Evolutionary conservation across 2,113 vertebrate species (phyloP).

Genomic region (Erythrocercus mccallii): DNA sequence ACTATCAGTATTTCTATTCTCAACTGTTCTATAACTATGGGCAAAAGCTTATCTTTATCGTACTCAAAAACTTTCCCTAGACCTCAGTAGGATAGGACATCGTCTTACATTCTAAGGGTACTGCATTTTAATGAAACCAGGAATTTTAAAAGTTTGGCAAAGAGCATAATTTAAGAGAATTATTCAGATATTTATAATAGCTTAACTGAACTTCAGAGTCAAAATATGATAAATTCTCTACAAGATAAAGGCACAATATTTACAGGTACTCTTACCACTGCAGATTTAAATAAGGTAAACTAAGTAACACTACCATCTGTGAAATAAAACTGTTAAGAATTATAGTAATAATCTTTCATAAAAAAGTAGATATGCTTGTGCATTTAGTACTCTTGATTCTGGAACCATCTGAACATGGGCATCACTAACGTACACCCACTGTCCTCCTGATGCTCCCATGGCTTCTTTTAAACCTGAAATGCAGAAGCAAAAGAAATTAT

Average conservation of each 20-base stretch:
- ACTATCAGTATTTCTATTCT: neutral
- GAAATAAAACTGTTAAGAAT: neutral
- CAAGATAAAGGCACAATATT: constrained; percentile 68
- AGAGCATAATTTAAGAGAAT: constrained; percentile 27
- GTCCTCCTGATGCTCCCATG: constrained; percentile 74
- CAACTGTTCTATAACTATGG: neutral
- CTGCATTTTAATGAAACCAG: neutral
- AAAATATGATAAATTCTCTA: constrained; percentile 42
- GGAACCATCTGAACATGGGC: constrained; percentile 89
- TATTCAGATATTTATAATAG: constrained; percentile 15
- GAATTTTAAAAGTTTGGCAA: constrained; percentile 3
- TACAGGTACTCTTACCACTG: constrained; percentile 47
- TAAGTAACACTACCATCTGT: constrained; percentile 18
- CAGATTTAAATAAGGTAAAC: constrained; percentile 55
- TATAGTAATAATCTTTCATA: constrained; percentile 86
- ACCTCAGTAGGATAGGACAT: constrained; percentile 15
- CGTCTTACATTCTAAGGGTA: neutral
- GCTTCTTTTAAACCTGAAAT: constrained; percentile 84
- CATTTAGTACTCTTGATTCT: constrained; percentile 91
- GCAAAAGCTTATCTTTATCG: constrained; percentile 11
- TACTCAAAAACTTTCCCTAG: neutral
- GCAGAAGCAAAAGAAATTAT: constrained; percentile 44
- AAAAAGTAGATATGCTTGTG: constrained; percentile 98
- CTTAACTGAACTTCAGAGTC: constrained; percentile 27
- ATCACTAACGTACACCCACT: constrained; percentile 96